A percentile compares a stretch with the other conserved stretches of the same genome.
Evolutionary conservation across 1,140 invertebrate genomes (phyloP).

Genomic region (Cydia fagiglandana): DNA sequence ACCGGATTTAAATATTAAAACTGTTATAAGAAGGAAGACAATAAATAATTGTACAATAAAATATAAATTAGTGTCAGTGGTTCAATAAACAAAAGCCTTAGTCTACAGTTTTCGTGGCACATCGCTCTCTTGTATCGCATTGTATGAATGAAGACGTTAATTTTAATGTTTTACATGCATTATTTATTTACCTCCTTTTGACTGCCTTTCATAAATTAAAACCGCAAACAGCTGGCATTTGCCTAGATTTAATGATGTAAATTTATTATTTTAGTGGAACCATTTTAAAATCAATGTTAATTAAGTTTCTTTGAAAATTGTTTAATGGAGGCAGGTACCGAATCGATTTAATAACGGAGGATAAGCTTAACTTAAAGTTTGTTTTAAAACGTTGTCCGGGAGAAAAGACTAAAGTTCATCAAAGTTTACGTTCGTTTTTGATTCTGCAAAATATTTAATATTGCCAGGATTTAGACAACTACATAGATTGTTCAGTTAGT

Average conservation of each 20-base stretch:
- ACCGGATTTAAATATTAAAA: too few relatives aligned
- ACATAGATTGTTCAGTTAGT: neutral
- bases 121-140: neutral
- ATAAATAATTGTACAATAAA: too few relatives aligned
- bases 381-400: too few relatives aligned
- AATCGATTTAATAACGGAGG: too few relatives aligned
- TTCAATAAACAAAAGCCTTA: too few relatives aligned
- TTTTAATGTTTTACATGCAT: conserved; percentile 30
- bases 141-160: conserved; percentile 31
- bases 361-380: too few relatives aligned
- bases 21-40: too few relatives aligned
- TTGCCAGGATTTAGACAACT: neutral
- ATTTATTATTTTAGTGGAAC: neutral
- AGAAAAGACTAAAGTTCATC: too few relatives aligned
- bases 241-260: neutral
- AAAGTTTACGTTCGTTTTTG: too few relatives aligned
- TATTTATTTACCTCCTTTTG: conserved; percentile 11
- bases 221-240: neutral
- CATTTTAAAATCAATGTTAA: neutral
- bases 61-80: too few relatives aligned
- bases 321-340: neutral
- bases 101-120: neutral
- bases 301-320: neutral
- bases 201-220: conserved; percentile 29
- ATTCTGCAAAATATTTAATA: neutral